phyloP scores from a whole-genome alignment of 2,888 invertebrate genomes.

The Caenorhabditis zanzibari region DNA sequence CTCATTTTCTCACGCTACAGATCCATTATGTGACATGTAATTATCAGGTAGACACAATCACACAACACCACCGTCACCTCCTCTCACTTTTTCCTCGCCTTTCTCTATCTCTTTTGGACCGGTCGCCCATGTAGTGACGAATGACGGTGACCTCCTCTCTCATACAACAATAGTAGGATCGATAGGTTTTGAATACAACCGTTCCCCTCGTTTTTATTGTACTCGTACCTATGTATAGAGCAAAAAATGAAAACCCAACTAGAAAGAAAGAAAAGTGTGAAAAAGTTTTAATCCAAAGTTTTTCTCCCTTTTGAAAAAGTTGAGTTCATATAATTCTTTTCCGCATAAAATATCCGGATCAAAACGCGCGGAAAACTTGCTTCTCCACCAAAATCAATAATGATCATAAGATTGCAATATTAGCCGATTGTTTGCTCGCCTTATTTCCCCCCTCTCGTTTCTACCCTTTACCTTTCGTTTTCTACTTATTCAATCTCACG shows the following conservation, averaged over 20 bases:
- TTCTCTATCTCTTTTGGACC: conserved; percentile 37
- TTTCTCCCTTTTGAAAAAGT: conserved; percentile 20
- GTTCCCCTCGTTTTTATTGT: neutral
- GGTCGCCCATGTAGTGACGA: conserved; percentile 42
- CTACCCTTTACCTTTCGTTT: conserved; percentile 38
- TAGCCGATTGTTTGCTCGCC: conserved; percentile 63
- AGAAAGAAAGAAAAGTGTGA: neutral
- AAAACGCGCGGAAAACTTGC: conserved; percentile 53
- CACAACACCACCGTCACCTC: conserved; percentile 21
- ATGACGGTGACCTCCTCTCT: conserved; percentile 37
- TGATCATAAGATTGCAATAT: conserved; percentile 66
- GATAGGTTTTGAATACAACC: conserved; percentile 45
- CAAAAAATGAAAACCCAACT: neutral
- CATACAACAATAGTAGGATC: conserved; percentile 45
- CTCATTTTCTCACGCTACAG: conserved; percentile 17
- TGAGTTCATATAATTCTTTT: conserved; percentile 34
- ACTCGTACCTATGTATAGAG: neutral
- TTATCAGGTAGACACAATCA: conserved; percentile 26
- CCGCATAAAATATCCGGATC: conserved; percentile 58
- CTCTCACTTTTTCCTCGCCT: conserved; percentile 19
- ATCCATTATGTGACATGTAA: conserved; percentile 40
- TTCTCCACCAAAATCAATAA: conserved; percentile 53
- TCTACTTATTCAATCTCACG: conserved; percentile 36
- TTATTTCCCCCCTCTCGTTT: conserved; percentile 42
- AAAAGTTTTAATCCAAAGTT: conserved; percentile 6